These are phyloP conservation scores for Epinotia demarniana DNA, from an alignment of 2,888 invertebrate species.

Conservation along the genomic window DNA sequence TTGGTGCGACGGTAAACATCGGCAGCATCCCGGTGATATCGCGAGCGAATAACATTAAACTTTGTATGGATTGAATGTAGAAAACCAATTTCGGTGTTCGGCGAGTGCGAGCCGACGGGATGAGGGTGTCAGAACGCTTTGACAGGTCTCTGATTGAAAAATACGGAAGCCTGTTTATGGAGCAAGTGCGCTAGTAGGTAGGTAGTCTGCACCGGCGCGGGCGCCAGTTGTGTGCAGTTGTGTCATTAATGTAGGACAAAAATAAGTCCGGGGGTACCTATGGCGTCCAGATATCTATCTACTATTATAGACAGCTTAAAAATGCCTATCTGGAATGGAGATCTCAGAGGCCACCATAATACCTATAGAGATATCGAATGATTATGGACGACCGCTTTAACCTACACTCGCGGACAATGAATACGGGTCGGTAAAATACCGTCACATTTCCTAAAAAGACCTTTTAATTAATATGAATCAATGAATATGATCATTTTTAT, in stretches of 20 bases:
- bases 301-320: too few relatives aligned
- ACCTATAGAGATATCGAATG: too few relatives aligned
- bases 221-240: too few relatives aligned
- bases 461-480: too few relatives aligned
- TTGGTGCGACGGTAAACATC: constrained; percentile 85
- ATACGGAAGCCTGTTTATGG: constrained; percentile 85
- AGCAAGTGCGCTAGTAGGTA: constrained; percentile 74
- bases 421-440: too few relatives aligned
- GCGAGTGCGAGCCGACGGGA: constrained; percentile 85
- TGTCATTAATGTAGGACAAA: not conserved
- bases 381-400: too few relatives aligned
- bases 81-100: constrained; percentile 85
- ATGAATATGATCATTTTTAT: too few relatives aligned
- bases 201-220: constrained; percentile 36
- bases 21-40: constrained; percentile 85
- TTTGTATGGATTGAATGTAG: constrained; percentile 86
- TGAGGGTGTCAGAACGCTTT: constrained; percentile 86
- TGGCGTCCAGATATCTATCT: not conserved
- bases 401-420: too few relatives aligned
- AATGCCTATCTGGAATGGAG: too few relatives aligned
- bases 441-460: too few relatives aligned
- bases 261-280: not conserved
- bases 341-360: too few relatives aligned
- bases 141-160: constrained; percentile 87
- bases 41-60: constrained; percentile 85